Base-by-base conservation (phyloP, 2,113 vertebrate species). In the Tichodroma muraria region DNA sequence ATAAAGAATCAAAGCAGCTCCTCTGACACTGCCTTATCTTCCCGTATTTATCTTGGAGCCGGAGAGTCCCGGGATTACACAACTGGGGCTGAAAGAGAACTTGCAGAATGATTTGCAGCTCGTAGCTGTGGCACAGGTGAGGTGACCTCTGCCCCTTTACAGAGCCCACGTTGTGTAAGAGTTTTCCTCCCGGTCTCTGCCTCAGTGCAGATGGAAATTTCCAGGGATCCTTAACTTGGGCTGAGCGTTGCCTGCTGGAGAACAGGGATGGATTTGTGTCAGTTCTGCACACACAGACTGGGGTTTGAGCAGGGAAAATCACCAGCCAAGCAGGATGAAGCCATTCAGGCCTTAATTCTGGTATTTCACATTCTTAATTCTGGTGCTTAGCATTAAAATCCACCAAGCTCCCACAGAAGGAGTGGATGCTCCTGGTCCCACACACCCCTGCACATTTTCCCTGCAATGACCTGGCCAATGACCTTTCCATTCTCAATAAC, bases 161-260 rank as follows among this genome's bases (percentile, higher is more conserved):
- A 42, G 91, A 47, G n/a, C 83, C 80, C 22, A 7, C 6, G 1
- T 97, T 96, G 93, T 63, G 37, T 57, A 90, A 95, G 8, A 80
- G 79, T 7, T 59, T 57, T 33, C 33, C 84, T 65, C 40, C 66
- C 47, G 12, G 20, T 0, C 0, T 21, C 90, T 90, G 60, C 72
- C 25, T 2, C 50, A 11, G 89, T 1, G 28, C 17, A 2, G 76
- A 65, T 96, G 95, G 96, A 97, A 97, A 93, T 97, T 97, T 97
- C 95, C 96, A 97, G 60, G 68, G 68, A 59, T 53, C 59, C 88
- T 27, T 3, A 3, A 9, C 0, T 9, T 16, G 7, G 68, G 5
- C 25, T 16, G 33, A 8, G 28, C 2, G 0, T 3, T 33, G 57
- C 5, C 73, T 66, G 56, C 11, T 16, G 64, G 64, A 10, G 68